Evolutionary conservation across 2,113 vertebrate genomes (phyloP), one percentile per base, ranked within the genome.

Genomic region (Cynoglossus semilaevis): DNA sequence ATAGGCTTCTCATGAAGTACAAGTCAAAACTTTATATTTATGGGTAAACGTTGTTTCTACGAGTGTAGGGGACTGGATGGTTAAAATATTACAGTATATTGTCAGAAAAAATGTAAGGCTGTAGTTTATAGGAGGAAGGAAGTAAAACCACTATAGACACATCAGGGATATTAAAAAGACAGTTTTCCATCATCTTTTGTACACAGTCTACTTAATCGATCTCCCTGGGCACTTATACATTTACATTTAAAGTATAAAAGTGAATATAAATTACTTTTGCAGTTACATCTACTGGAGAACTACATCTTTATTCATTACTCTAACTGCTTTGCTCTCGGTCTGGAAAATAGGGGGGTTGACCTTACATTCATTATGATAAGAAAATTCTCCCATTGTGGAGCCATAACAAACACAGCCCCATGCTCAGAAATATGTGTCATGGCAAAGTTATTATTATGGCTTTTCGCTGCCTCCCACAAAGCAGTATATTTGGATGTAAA

Each of bases 401-500:
- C 37, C 14, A 12, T 11, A 41, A 41, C 38, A 41, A 43, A 13
- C 42, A 43, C 7, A 43, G 8, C 15, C 42, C n/a, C n/a, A 43
- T 43, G 42, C n/a, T n/a, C 42, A n/a, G 15, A 43, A 43, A n/a
- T 43, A 41, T 41, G 38, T 41, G 5, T 50, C 19, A 22, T 50
- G 19, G 14, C 48, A 34, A 50, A 50, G 13, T 11, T 14, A 41
- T 41, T 14, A 41, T 12, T 41, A 41, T 12, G 11, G 38, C 11
- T 41, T 41, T 13, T 13, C 14, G 22, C 63, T 74, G 66, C 73
- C 69, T 57, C 77, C 76, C 54, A 82, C 73, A 65, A 64, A 79
- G 67, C 67, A 67, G 36, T 79, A 79, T 67, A 83, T 72, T 84
- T 79, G 53, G 35, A 42, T 75, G 80, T 85, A 87, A 87, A 88